Percentiles rank a stretch among this genome's conserved stretches.
phyloP scores from a whole-genome alignment of 2,113 vertebrate species.

The Myrmophylax atrothorax region DNA sequence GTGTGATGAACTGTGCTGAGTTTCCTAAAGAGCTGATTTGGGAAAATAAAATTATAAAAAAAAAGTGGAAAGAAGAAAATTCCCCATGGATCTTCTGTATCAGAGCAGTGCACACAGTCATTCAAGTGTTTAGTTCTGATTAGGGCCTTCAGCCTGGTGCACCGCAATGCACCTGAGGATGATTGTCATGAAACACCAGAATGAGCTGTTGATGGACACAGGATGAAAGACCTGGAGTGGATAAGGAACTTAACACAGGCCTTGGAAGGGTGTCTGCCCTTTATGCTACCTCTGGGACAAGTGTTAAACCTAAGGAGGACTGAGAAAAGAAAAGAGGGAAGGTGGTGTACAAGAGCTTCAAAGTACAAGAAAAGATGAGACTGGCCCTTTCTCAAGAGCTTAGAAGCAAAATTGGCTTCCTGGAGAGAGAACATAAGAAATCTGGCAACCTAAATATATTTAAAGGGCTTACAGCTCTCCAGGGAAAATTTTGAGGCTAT shows the following conservation, averaged over 20 bases:
- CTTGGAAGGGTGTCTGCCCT: constrained; percentile 26
- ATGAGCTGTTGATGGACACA: not conserved
- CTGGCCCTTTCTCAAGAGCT: constrained; percentile 51
- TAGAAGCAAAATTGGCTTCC: constrained; percentile 51
- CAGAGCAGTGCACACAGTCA: not conserved
- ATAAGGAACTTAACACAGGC: constrained; percentile 40
- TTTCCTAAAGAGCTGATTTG: not conserved
- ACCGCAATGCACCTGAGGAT: not conserved
- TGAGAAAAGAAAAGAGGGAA: constrained; percentile 1
- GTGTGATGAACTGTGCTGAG: not conserved
- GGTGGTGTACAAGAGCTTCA: not conserved
- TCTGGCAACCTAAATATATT: constrained; percentile 56
- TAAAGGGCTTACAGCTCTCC: constrained; percentile 48
- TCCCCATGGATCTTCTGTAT: not conserved
- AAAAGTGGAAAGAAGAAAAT: not conserved
- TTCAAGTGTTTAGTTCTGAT: not conserved
- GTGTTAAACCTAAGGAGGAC: not conserved
- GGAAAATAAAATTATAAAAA: not conserved
- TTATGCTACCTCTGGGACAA: not conserved
- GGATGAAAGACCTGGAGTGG: not conserved
- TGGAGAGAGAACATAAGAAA: constrained; percentile 55
- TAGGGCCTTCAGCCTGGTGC: not conserved
- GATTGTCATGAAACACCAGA: not conserved
- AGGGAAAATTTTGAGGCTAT: constrained; percentile 37
- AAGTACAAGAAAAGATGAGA: constrained; percentile 30